phyloP scores from a whole-genome alignment of 1,140 invertebrate species.

The Olivierus martensii region DNA sequence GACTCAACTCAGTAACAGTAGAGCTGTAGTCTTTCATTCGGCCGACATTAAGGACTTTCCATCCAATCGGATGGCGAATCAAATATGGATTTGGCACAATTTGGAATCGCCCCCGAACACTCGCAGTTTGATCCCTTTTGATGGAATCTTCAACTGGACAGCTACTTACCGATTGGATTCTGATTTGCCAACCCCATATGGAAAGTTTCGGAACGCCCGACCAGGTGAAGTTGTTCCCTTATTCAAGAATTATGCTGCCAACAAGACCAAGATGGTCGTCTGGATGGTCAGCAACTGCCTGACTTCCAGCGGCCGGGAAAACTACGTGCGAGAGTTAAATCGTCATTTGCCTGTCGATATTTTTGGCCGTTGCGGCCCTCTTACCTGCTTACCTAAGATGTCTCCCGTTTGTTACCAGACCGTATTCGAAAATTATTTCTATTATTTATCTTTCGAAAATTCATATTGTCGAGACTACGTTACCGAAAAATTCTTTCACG shows the following conservation, averaged over 20 bases:
- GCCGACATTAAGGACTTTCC: constrained; percentile 24
- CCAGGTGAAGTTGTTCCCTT: not conserved
- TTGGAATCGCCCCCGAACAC: constrained; percentile 38
- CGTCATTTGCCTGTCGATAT: constrained; percentile 35
- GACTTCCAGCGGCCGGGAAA: constrained; percentile 25
- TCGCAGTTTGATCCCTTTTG: not conserved
- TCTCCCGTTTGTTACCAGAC: constrained; percentile 13
- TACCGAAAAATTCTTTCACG: constrained; percentile 30
- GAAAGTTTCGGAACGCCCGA: not conserved
- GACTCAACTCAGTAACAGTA: not conserved
- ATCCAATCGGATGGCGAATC: constrained; percentile 24
- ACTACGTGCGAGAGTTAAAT: constrained; percentile 28
- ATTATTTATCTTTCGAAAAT: constrained; percentile 32
- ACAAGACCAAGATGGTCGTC: constrained; percentile 30
- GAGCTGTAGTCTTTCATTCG: constrained; percentile 16
- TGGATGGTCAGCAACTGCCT: constrained; percentile 36
- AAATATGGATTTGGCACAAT: constrained; percentile 44
- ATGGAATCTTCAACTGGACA: constrained; percentile 32
- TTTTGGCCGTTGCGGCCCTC: constrained; percentile 34
- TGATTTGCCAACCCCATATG: constrained; percentile 16
- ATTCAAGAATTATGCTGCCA: not conserved
- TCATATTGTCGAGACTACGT: constrained; percentile 30
- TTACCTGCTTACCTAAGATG: constrained; percentile 17
- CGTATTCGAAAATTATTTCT: constrained; percentile 20
- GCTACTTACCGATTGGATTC: constrained; percentile 31